Evolutionary conservation across 2,888 invertebrate species (phyloP).

Genomic region (Ormyrus labotus): DNA sequence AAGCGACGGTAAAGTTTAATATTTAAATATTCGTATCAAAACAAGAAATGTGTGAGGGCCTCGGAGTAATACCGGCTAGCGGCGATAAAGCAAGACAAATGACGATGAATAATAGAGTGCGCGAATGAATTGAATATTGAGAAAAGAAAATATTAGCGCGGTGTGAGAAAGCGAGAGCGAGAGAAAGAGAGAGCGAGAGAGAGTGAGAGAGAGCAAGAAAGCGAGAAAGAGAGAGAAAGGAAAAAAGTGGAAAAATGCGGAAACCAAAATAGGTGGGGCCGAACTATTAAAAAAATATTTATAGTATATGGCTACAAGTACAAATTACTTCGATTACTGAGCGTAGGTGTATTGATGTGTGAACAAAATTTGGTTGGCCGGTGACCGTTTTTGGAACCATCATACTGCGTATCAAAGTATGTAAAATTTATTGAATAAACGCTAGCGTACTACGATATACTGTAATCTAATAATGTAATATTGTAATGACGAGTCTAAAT

Average conservation of each 20-base stretch:
- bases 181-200: constrained; percentile 49
- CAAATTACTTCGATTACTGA: constrained; percentile 77
- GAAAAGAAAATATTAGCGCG: constrained; percentile 60
- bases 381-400: constrained; percentile 76
- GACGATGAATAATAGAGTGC: constrained; percentile 56
- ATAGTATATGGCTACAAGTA: constrained; percentile 77
- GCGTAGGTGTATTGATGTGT: constrained; percentile 76
- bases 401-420: constrained; percentile 76
- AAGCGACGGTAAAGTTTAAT: constrained; percentile 58
- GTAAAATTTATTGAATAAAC: constrained; percentile 76
- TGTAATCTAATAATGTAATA: constrained; percentile 76
- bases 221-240: constrained; percentile 57
- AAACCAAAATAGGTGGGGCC: constrained; percentile 67
- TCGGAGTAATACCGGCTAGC: constrained; percentile 72
- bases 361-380: constrained; percentile 76
- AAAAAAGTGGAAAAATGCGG: constrained; percentile 63
- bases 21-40: constrained; percentile 75
- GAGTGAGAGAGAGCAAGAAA: constrained; percentile 41
- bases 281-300: constrained; percentile 75
- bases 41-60: constrained; percentile 73
- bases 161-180: constrained; percentile 55
- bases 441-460: constrained; percentile 76
- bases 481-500: constrained; percentile 76
- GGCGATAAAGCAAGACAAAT: constrained; percentile 60
- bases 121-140: constrained; percentile 57